phyloP scores from a whole-genome alignment of 2,113 vertebrate species.

The Eptesicus fuscus region DNA sequence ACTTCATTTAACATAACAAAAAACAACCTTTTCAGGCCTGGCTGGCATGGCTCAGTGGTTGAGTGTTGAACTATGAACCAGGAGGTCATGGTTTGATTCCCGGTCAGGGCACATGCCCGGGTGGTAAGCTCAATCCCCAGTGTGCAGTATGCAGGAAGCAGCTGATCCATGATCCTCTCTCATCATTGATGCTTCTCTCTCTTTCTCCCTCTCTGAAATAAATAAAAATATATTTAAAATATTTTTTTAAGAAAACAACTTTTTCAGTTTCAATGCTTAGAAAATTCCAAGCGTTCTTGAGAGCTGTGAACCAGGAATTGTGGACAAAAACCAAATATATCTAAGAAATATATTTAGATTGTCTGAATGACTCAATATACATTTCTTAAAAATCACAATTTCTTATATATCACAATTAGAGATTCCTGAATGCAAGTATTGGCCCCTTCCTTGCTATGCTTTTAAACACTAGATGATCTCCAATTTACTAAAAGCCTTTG shows the following conservation, averaged over 20 bases:
- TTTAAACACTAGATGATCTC: neutral
- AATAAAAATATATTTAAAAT: too few species aligned
- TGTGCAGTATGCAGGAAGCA: too few species aligned
- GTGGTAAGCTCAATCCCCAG: too few species aligned
- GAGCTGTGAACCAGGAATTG: neutral
- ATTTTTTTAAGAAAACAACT: neutral
- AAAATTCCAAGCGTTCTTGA: neutral
- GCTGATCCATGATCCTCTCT: too few species aligned
- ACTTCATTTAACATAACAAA: neutral
- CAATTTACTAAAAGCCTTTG: neutral
- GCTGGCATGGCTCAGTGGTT: too few species aligned
- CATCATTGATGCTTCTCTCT: too few species aligned
- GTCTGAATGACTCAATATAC: neutral
- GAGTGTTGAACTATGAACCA: too few species aligned
- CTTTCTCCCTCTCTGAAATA: too few species aligned
- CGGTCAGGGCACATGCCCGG: too few species aligned
- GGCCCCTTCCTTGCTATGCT: neutral
- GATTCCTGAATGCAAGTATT: neutral
- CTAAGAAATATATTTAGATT: neutral
- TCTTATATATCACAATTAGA: neutral
- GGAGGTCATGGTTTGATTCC: too few species aligned
- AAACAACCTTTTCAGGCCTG: neutral
- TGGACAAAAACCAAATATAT: neutral
- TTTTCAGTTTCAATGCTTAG: neutral
- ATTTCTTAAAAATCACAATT: neutral